Evolutionary conservation across 2,888 invertebrate species (phyloP), one percentile per base, ranked within the genome.

Genomic region (Cerastis leucographa): DNA sequence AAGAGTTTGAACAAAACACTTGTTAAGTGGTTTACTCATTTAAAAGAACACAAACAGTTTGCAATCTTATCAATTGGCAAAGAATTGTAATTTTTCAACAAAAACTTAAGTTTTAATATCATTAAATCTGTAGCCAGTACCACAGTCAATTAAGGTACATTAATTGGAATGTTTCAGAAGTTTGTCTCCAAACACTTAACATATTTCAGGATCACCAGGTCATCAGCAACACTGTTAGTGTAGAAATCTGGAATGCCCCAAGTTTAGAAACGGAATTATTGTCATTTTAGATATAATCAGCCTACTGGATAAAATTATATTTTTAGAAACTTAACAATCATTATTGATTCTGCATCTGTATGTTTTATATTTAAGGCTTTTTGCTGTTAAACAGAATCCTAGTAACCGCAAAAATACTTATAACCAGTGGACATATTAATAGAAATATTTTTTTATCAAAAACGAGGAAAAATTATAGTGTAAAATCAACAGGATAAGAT

Each of bases 1-100:
- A 59, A 51, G 56, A 71, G 46, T 70, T 42, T 59, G n/a, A 56
- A 66, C 35, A 69, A 79, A 67, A 71, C 64, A 66, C 14, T 56
- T 46, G 4, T 46, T 49, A 44, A 11, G 25, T 64, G 14, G 35
- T 68, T 79, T 51, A 68, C 25, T 80, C 59, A 74, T 73, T 65
- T 14, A 2, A 17, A 25, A 11, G 7, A 56, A 42, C 22, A 64
- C 44, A 49, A 40, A 46, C 1, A 29, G 17, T 66, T 40, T 51
- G 11, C 11, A 54, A 59, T 40, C 8, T 46, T 73, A 61, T n/a
- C 22, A 78, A 44, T 51, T 65, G 22, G 14, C 49, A 64, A 56
- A 51, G 17, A 51, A 51, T 22, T 44, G 14, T 35, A 14, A 25
- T 29, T 40, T 29, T n/a, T n/a, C n/a, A n/a, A n/a, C n/a, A n/a